A percentile compares a stretch with the other conserved stretches of the same genome.
Evolutionary conservation across 37 sponge, comb jelly and placozoan species (phyloP).

Genomic region (Axinella damicornis): DNA sequence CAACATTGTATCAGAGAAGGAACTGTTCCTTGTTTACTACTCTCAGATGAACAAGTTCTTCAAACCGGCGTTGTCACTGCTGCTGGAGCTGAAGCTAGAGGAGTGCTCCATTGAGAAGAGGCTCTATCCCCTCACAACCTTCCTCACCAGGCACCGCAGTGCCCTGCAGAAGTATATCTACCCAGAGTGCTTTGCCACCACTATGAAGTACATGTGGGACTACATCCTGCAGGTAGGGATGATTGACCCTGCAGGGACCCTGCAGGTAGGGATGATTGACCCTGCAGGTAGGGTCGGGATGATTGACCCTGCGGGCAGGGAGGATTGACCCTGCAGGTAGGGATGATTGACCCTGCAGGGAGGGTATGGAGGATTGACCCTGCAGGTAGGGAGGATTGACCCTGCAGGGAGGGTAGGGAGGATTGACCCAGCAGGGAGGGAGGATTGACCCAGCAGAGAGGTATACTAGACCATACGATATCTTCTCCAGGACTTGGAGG

Average conservation of each 20-base stretch:
- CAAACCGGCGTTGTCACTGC: conserved; percentile 63
- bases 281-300: neutral
- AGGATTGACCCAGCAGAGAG: neutral
- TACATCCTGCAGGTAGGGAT: conserved; percentile 54
- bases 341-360: neutral
- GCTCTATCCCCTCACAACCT: conserved; percentile 62
- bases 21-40: no score
- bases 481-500: conserved; percentile 63
- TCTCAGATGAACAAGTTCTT: conserved; percentile 79
- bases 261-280: neutral
- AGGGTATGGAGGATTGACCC: neutral
- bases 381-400: neutral
- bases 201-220: conserved; percentile 63
- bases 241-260: no score
- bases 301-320: neutral
- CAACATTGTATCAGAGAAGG: no score
- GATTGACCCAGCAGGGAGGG: no score
- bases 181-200: conserved; percentile 45
- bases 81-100: conserved; percentile 68
- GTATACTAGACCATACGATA: neutral
- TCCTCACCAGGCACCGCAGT: conserved; percentile 47
- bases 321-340: no score
- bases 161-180: conserved; percentile 74
- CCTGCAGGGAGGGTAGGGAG: neutral
- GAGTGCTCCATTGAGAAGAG: conserved; percentile 64